phyloP scores from a whole-genome alignment of 1,140 invertebrate species.

The Listronotus bonariensis region DNA sequence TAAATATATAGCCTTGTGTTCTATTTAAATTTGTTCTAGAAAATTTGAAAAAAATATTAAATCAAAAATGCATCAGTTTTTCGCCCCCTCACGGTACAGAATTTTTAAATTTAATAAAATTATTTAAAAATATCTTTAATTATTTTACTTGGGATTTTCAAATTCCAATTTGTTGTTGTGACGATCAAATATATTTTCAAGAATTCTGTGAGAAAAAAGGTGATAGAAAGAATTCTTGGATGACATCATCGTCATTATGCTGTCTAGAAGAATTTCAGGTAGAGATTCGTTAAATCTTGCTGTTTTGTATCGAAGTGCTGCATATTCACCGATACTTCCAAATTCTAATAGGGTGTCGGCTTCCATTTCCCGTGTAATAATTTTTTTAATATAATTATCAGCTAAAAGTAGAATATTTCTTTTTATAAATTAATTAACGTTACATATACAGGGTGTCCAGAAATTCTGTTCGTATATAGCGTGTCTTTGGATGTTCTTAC shows the following conservation, averaged over 20 bases:
- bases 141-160: slow-evolving; percentile 54
- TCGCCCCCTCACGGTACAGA: too few species aligned
- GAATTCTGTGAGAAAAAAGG: slow-evolving; percentile 60
- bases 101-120: too few species aligned
- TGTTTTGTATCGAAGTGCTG: slow-evolving; percentile 57
- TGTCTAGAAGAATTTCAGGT: slow-evolving; percentile 55
- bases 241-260: slow-evolving; percentile 58
- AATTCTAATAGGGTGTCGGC: slow-evolving; percentile 58
- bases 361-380: slow-evolving; percentile 38
- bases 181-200: slow-evolving; percentile 62
- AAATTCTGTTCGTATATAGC: too few species aligned
- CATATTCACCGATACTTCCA: slow-evolving; percentile 59
- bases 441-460: too few species aligned
- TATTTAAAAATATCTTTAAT: too few species aligned
- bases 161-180: slow-evolving; percentile 58
- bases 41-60: too few species aligned
- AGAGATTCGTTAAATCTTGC: slow-evolving; percentile 55
- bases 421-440: too few species aligned
- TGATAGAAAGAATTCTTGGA: slow-evolving; percentile 57
- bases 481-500: too few species aligned
- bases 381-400: slow-evolving; percentile 39
- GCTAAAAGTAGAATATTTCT: too few species aligned
- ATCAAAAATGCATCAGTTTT: too few species aligned
- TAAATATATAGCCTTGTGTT: too few species aligned
- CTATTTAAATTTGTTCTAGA: too few species aligned